These are phyloP conservation scores for Ypsolopha scabrella DNA, from an alignment of 2,888 invertebrate genomes.

Conservation along the genomic window DNA sequence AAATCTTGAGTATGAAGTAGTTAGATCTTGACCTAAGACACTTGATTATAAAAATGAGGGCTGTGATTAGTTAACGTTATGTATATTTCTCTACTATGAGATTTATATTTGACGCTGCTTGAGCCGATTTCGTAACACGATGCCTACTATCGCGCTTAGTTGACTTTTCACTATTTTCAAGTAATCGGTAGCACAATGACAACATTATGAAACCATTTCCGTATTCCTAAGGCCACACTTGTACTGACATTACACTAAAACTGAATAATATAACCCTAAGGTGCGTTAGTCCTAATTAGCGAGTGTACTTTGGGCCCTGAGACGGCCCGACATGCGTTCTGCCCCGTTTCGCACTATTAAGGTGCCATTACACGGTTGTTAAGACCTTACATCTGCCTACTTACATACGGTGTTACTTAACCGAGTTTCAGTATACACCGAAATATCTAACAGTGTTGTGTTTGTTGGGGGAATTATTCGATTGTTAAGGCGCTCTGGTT, in stretches of 20 bases:
- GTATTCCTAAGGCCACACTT: neutral
- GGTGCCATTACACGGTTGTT: slow-evolving; percentile 21
- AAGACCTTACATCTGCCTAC: neutral
- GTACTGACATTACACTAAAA: slow-evolving; percentile 16
- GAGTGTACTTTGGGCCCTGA: slow-evolving; percentile 18
- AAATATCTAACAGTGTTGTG: too few species aligned
- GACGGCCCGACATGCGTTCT: slow-evolving; percentile 24
- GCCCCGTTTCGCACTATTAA: slow-evolving; percentile 28
- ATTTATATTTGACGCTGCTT: too few species aligned
- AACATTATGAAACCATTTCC: neutral
- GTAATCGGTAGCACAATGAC: neutral
- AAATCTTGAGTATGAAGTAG: too few species aligned
- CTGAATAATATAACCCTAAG: slow-evolving; percentile 17
- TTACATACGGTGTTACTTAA: neutral
- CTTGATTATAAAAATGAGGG: too few species aligned
- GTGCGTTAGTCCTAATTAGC: slow-evolving; percentile 20
- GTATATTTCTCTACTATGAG: too few species aligned
- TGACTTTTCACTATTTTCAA: neutral
- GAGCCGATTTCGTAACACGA: too few species aligned
- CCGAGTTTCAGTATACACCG: too few species aligned
- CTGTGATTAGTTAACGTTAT: too few species aligned
- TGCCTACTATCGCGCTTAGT: too few species aligned
- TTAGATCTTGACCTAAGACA: too few species aligned
- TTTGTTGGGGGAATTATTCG: too few species aligned
- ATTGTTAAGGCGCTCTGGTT: too few species aligned